Evolutionary conservation across 1,140 invertebrate species (phyloP).

Genomic region (Physella acuta): DNA sequence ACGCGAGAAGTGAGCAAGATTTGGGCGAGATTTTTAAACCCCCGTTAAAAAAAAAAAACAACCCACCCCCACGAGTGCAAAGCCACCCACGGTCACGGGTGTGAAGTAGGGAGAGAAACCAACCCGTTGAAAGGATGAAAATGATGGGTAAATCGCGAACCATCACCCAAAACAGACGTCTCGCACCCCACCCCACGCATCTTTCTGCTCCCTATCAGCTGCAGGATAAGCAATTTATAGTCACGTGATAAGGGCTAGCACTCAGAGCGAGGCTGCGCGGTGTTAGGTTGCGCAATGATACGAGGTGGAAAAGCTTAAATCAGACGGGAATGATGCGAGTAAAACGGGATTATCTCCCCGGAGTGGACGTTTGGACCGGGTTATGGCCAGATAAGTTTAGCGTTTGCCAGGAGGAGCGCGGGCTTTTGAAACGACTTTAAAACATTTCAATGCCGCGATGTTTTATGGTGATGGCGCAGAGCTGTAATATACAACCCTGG

Average conservation of each 20-base stretch:
- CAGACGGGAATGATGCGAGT: slow-evolving; percentile 17
- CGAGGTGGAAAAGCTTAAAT: slow-evolving; percentile 12
- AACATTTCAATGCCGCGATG: not conserved
- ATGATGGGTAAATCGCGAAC: no score
- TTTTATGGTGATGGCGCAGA: no score
- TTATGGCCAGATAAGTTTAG: slow-evolving; percentile 8
- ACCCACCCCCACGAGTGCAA: no score
- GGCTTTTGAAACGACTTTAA: not conserved
- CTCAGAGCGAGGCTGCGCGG: slow-evolving; percentile 15
- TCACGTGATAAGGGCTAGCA: slow-evolving; percentile 13
- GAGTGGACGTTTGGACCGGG: slow-evolving; percentile 6
- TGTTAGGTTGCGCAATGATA: slow-evolving; percentile 22
- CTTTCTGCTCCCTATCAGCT: not conserved
- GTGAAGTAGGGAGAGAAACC: no score
- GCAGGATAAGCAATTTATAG: slow-evolving; percentile 19
- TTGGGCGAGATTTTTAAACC: no score
- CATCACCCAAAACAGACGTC: no score
- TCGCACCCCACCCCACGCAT: no score
- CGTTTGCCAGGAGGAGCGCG: not conserved
- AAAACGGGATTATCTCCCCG: slow-evolving; percentile 12
- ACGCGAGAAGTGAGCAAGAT: no score
- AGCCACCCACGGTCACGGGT: no score
- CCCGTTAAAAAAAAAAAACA: no score
- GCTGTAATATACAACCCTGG: no score
- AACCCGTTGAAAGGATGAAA: no score